Evolutionary conservation across 2,888 invertebrate genomes (phyloP).

Genomic region (Drosophila flavopinicola): DNA sequence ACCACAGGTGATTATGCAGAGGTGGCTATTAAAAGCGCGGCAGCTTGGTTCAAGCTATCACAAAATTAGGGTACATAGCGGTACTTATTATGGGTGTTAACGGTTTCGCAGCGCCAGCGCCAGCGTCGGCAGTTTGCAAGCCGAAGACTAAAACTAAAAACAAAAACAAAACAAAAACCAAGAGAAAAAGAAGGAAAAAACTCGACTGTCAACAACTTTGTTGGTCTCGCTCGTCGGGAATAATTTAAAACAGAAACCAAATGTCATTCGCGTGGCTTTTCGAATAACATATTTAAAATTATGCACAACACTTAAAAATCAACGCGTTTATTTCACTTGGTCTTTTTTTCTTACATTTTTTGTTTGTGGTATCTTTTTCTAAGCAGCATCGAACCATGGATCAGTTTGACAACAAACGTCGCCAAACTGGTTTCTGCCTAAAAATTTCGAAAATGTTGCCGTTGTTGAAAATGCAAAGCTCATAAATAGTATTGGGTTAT

Average conservation of each 20-base stretch:
- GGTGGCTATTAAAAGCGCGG: conserved; percentile 65
- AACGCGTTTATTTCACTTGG: conserved; percentile 68
- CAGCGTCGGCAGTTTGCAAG: conserved; percentile 54
- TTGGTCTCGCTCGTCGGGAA: conserved; percentile 42
- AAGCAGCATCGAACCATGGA: conserved; percentile 59
- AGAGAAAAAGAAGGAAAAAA: conserved; percentile 33
- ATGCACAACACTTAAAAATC: conserved; percentile 80
- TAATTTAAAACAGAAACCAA: conserved; percentile 74
- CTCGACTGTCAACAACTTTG: conserved; percentile 57
- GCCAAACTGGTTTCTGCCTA: conserved; percentile 62
- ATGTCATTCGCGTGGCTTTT: conserved; percentile 62
- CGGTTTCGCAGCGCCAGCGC: conserved; percentile 76
- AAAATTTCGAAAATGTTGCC: conserved; percentile 74
- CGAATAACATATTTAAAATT: conserved; percentile 72
- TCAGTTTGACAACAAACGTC: conserved; percentile 72
- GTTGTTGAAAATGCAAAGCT: conserved; percentile 65
- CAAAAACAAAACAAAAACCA: conserved; percentile 11
- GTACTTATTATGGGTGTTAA: conserved; percentile 82
- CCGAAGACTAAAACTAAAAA: conserved; percentile 17
- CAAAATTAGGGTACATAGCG: conserved; percentile 82
- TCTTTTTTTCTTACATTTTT: conserved; percentile 5
- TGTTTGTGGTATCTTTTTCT: conserved; percentile 2
- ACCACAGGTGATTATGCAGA: conserved; percentile 62
- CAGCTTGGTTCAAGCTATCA: conserved; percentile 50
- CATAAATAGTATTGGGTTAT: conserved; percentile 69